Conservation (phyloP, 2,888 invertebrate species). For the Drosophila infuscata region DNA sequence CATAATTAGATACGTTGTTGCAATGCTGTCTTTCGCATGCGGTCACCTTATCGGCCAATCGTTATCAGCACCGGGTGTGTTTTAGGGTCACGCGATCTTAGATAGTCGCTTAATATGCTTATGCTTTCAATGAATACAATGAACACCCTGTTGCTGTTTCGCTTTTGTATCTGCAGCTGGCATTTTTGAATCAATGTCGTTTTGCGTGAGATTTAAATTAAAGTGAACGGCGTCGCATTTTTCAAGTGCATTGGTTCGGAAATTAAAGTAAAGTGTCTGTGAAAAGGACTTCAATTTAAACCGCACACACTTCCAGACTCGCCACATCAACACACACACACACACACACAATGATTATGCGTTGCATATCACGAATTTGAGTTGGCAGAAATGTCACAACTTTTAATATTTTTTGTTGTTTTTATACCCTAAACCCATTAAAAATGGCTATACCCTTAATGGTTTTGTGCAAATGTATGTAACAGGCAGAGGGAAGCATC, state of each 20-base stretch:
- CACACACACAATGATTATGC: constrained; percentile 16
- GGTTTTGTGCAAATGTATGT: no score
- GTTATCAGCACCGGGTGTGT: constrained; percentile 24
- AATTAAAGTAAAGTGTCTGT: constrained; percentile 41
- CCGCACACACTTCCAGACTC: constrained; percentile 7
- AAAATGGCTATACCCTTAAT: no score
- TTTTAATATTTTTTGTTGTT: no score
- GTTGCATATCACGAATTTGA: neutral
- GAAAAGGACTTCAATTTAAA: constrained; percentile 40
- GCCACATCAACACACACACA: constrained; percentile 1
- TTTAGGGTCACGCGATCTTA: constrained; percentile 4
- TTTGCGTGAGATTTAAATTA: constrained; percentile 7
- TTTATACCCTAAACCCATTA: no score
- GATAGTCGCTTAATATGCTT: neutral
- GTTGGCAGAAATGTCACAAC: neutral
- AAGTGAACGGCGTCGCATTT: constrained; percentile 21
- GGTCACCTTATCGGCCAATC: neutral
- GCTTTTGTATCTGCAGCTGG: neutral
- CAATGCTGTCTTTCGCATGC: neutral
- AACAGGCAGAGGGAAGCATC: no score
- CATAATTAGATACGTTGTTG: neutral
- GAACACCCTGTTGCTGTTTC: neutral
- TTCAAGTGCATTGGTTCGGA: constrained; percentile 17
- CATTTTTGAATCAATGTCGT: neutral
- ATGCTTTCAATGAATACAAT: neutral